phyloP scores from a whole-genome alignment of 2,888 invertebrate genomes.

The Fragum fragum region DNA sequence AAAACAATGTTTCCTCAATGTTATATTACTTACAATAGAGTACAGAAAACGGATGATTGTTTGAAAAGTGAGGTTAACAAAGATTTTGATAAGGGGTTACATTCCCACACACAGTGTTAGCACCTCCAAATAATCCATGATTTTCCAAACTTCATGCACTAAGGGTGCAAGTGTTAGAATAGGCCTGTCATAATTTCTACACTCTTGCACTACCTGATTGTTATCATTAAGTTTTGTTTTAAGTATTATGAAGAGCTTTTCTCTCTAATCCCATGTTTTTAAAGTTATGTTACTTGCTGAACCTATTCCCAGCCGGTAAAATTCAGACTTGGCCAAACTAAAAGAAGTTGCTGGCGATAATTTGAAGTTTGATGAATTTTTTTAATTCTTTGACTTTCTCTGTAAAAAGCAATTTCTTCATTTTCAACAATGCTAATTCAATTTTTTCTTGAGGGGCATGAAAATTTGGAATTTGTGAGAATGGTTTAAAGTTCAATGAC shows the following conservation, averaged over 20 bases:
- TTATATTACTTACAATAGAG: too few species aligned
- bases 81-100: neutral
- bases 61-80: neutral
- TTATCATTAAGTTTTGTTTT: slow-evolving; percentile 32
- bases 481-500: too few species aligned
- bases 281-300: slow-evolving; percentile 4
- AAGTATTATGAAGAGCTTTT: slow-evolving; percentile 24
- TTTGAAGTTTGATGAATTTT: too few species aligned
- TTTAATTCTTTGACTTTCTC: too few species aligned
- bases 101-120: slow-evolving; percentile 18
- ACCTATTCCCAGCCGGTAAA: neutral
- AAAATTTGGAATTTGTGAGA: too few species aligned
- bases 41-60: too few species aligned
- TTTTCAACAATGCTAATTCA: too few species aligned
- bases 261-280: neutral
- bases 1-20: too few species aligned
- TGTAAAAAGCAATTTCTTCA: too few species aligned
- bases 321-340: too few species aligned
- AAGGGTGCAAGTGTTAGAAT: slow-evolving; percentile 27
- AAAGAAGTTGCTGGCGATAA: too few species aligned
- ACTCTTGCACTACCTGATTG: neutral
- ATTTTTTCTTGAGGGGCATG: too few species aligned
- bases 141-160: neutral
- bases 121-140: slow-evolving; percentile 13
- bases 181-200: slow-evolving; percentile 9